These are phyloP conservation scores for Sthenelais limicola DNA, from an alignment of 2,888 invertebrate species.

Conservation along the genomic window DNA sequence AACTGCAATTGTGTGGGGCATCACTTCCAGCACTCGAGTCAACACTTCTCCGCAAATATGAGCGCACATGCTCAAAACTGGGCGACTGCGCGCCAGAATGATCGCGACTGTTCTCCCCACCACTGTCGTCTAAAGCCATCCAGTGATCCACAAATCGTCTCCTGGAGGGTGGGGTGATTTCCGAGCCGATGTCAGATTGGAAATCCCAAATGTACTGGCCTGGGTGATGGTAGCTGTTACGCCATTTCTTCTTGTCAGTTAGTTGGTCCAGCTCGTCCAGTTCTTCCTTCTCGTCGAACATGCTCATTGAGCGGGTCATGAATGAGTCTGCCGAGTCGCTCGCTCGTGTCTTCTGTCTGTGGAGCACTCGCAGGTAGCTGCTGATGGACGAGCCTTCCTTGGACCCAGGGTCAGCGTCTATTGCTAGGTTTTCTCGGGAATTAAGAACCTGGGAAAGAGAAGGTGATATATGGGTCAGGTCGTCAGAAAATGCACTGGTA, in stretches of 20 bases:
- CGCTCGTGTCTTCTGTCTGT: conserved; percentile 9
- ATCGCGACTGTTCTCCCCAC: background rate
- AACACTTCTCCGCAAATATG: conserved; percentile 9
- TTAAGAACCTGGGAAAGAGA: too few relatives aligned
- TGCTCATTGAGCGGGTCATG: conserved; percentile 25
- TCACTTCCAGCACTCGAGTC: conserved; percentile 17
- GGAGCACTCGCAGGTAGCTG: conserved; percentile 17
- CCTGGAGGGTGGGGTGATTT: conserved; percentile 3
- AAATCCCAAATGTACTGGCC: conserved; percentile 50
- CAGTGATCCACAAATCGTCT: conserved; percentile 27
- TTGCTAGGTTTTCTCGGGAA: conserved; percentile 13
- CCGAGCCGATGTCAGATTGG: conserved; percentile 42
- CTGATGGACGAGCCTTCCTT: background rate
- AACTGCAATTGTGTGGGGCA: background rate
- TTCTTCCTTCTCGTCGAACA: background rate
- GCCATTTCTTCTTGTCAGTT: background rate
- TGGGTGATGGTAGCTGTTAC: conserved; percentile 38
- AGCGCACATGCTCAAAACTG: conserved; percentile 32
- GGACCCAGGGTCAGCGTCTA: background rate
- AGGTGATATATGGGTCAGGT: too few relatives aligned
- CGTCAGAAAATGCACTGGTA: too few relatives aligned
- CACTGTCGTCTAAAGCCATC: background rate
- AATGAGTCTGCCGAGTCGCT: background rate
- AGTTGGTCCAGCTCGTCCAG: background rate
- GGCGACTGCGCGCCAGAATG: conserved; percentile 26